Conservation (phyloP, 1,140 invertebrate genomes). For the Rhagoletis zephyria region DNA sequence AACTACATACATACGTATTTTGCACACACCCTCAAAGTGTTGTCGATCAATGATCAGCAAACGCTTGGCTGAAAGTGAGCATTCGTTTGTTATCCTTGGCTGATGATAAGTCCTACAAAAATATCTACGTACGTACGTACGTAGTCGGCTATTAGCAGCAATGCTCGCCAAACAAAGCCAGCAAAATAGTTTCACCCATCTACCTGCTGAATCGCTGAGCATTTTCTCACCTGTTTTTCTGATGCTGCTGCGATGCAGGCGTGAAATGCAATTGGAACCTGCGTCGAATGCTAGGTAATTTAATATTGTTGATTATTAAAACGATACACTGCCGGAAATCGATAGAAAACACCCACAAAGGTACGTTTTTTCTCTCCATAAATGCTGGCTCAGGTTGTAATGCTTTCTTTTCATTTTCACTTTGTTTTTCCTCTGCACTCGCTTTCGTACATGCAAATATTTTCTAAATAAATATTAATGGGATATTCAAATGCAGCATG, state of each 20-base stretch:
- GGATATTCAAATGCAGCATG: not conserved
- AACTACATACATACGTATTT: not conserved
- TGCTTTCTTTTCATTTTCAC: not conserved
- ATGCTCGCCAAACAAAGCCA: not conserved
- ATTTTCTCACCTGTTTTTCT: conserved; percentile 29
- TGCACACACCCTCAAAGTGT: not conserved
- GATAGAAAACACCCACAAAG: not conserved
- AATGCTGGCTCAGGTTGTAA: not conserved
- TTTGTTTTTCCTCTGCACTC: too few species aligned
- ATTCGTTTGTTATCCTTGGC: conserved; percentile 19
- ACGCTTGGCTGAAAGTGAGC: not conserved
- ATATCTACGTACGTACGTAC: not conserved
- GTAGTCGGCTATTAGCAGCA: not conserved
- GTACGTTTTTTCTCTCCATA: not conserved
- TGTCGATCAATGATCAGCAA: not conserved
- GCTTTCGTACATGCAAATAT: not conserved
- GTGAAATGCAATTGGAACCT: conserved; percentile 16
- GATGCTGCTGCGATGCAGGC: not conserved
- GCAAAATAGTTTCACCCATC: not conserved
- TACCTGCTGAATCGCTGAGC: not conserved
- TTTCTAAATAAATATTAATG: conserved; percentile 8
- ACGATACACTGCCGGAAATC: conserved; percentile 47
- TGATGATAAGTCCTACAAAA: not conserved
- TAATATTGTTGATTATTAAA: conserved; percentile 39
- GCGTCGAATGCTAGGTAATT: not conserved